phyloP scores from a whole-genome alignment of 1,140 invertebrate species.

The Neuroterus valhalla region DNA sequence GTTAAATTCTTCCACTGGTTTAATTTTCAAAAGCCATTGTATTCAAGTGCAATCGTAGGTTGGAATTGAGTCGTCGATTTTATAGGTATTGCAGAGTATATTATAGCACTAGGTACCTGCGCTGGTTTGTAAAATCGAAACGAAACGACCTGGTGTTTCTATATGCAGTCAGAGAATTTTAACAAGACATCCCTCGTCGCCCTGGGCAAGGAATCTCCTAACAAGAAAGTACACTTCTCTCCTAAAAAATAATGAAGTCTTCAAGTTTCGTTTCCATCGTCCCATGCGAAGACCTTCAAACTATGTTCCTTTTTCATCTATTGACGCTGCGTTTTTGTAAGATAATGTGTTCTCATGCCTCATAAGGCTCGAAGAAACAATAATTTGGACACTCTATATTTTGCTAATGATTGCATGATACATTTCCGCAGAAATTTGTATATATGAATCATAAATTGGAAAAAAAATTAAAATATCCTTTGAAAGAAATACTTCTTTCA shows the following conservation, averaged over 20 bases:
- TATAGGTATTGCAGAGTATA: conserved; percentile 36
- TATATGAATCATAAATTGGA: too few species aligned
- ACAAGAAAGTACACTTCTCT: conserved; percentile 61
- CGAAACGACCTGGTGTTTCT: conserved; percentile 22
- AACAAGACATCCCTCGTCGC: conserved; percentile 62
- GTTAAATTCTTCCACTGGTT: not conserved
- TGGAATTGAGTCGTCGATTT: conserved; percentile 54
- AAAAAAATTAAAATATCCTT: too few species aligned
- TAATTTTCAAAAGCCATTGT: not conserved
- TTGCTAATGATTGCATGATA: too few species aligned
- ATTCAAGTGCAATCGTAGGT: not conserved
- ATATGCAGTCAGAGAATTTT: conserved; percentile 63
- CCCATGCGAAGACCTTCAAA: conserved; percentile 3
- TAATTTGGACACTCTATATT: too few species aligned
- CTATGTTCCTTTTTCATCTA: not conserved
- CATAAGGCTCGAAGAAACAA: too few species aligned
- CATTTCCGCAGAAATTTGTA: too few species aligned
- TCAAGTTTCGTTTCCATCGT: conserved; percentile 56
- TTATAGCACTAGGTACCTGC: conserved; percentile 33
- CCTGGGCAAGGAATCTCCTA: conserved; percentile 62
- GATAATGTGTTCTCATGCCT: too few species aligned
- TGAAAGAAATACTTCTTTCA: too few species aligned
- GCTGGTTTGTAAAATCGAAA: conserved; percentile 22
- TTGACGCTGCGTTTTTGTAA: too few species aligned
- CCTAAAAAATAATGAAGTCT: conserved; percentile 65